These are phyloP conservation scores for Eupelmus urozonus DNA, from an alignment of 2,888 invertebrate species.

Conservation along the genomic window DNA sequence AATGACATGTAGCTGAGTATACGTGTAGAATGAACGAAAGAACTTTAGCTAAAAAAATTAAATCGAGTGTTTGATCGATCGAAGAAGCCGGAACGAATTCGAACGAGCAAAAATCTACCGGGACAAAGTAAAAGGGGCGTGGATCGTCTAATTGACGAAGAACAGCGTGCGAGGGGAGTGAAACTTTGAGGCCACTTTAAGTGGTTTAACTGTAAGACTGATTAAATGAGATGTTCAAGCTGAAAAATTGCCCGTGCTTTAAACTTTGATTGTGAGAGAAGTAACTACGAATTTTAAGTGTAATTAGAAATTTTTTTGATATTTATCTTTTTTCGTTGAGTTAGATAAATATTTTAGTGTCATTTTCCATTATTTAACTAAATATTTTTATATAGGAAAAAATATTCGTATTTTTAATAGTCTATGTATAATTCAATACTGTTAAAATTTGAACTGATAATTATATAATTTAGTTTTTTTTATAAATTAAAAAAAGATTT, in stretches of 20 bases:
- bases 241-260: slow-evolving; percentile 10
- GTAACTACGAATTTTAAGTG: no score
- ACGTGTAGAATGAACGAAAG: no score
- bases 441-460: no score
- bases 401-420: no score
- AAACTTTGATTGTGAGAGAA: slow-evolving; percentile 24
- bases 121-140: background rate
- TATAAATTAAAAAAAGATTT: no score
- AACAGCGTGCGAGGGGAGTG: background rate
- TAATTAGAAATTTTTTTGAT: background rate
- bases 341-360: no score
- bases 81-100: slow-evolving; percentile 35
- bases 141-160: slow-evolving; percentile 30
- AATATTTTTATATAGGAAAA: no score
- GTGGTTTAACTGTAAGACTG: slow-evolving; percentile 38
- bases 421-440: no score
- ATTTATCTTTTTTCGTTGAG: background rate
- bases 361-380: no score
- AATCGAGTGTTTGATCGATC: slow-evolving; percentile 50
- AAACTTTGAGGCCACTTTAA: slow-evolving; percentile 55
- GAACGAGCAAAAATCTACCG: background rate
- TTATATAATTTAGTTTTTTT: no score
- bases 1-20: no score
- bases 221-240: slow-evolving; percentile 36
- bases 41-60: background rate